These are phyloP conservation scores for Lacanobia wlatinum DNA, from an alignment of 2,888 invertebrate genomes.

Conservation along the genomic window DNA sequence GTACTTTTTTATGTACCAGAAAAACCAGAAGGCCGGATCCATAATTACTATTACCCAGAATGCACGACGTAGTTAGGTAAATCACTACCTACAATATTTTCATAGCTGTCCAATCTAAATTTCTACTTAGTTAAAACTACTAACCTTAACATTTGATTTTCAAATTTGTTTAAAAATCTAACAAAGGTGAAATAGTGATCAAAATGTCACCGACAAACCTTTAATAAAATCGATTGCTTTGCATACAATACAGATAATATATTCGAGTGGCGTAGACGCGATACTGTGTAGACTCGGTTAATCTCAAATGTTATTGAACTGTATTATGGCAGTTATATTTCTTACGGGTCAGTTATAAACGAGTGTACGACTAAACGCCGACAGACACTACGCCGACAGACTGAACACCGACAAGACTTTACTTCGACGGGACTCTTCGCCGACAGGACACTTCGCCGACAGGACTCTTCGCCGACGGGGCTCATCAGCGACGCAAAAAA, in stretches of 20 bases:
- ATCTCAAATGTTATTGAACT: slow-evolving; percentile 4
- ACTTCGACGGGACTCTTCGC: too few relatives aligned
- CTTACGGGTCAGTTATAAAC: background rate
- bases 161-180: slow-evolving; percentile 28
- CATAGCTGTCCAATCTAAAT: background rate
- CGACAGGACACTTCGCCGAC: too few relatives aligned
- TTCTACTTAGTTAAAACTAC: slow-evolving; percentile 1
- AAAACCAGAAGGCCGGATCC: slow-evolving; percentile 12
- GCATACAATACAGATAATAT: slow-evolving; percentile 54
- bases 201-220: slow-evolving; percentile 26
- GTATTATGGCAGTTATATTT: background rate
- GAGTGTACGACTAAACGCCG: too few relatives aligned
- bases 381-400: too few relatives aligned
- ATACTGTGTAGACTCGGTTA: background rate
- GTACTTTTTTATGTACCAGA: background rate
- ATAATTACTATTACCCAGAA: background rate
- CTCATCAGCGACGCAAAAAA: too few relatives aligned
- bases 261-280: slow-evolving; percentile 13
- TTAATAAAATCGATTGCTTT: slow-evolving; percentile 46
- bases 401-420: too few relatives aligned
- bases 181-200: slow-evolving; percentile 28
- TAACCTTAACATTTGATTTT: slow-evolving; percentile 29
- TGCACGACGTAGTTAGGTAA: background rate
- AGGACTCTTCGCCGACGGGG: too few relatives aligned
- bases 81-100: background rate